A percentile compares a stretch with the other conserved stretches of the same genome.
phyloP scores from a whole-genome alignment of 2,797 vertebrate species.

The Siniperca undulata region DNA sequence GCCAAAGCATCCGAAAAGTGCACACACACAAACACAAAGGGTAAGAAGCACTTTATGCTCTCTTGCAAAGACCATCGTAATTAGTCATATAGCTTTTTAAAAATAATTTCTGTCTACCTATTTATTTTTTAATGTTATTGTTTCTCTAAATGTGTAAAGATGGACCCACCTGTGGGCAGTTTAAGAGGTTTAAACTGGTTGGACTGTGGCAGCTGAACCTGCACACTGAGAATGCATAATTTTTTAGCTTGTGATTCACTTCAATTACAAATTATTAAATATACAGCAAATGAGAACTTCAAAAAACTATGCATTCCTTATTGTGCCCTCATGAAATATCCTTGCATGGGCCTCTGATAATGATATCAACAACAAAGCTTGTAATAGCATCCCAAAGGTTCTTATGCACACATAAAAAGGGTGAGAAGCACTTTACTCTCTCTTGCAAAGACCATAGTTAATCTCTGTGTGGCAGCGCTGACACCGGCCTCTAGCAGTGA shows the following conservation, averaged over 20 bases:
- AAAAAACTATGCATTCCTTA: background rate
- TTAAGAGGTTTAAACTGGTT: background rate
- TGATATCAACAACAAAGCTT: background rate
- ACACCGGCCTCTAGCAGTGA: conserved; percentile 1
- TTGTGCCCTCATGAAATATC: background rate
- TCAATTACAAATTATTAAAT: background rate
- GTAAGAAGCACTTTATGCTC: background rate
- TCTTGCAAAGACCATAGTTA: background rate
- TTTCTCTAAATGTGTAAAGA: background rate
- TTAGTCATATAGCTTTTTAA: background rate
- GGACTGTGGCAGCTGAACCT: background rate
- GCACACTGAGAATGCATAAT: background rate
- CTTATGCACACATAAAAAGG: background rate
- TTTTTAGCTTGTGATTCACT: background rate
- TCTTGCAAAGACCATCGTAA: background rate
- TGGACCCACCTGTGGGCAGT: background rate
- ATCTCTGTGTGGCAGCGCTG: background rate
- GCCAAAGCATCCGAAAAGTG: conserved; percentile 5
- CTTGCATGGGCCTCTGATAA: background rate
- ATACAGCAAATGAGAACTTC: background rate
- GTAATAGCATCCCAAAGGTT: background rate
- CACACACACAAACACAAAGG: background rate
- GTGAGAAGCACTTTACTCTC: background rate
- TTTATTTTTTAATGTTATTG: background rate
- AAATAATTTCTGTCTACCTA: background rate